Percentiles rank a stretch among this genome's conserved stretches.
Conservation (phyloP, 92 coral and sea anemone genomes). For the Palythoa caribaeorum region DNA sequence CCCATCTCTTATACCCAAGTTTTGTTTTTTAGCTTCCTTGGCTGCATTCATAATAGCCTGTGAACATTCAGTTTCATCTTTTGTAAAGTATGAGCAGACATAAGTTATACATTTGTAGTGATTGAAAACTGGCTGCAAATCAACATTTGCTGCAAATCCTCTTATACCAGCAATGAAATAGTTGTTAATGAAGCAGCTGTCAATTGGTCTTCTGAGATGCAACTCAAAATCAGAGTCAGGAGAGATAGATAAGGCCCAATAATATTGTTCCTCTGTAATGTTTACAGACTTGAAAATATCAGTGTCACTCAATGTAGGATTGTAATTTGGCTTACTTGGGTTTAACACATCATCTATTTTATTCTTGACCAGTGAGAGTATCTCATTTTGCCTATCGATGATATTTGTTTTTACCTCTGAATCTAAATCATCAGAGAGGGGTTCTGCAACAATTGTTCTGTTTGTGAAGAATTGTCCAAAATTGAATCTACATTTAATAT, state of each 20-base stretch:
- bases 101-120: no score
- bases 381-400: no score
- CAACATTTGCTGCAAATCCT: slow-evolving; percentile 52
- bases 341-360: no score
- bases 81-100: no score
- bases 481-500: slow-evolving; percentile 32
- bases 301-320: slow-evolving; percentile 28
- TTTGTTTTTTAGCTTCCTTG: slow-evolving; percentile 53
- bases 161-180: slow-evolving; percentile 61
- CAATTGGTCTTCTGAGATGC: no score
- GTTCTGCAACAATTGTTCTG: no score
- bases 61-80: no score
- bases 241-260: no score
- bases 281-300: slow-evolving; percentile 42
- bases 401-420: no score
- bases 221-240: no score
- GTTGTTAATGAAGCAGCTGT: slow-evolving; percentile 2
- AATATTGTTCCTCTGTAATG: slow-evolving; percentile 1
- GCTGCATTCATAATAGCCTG: not conserved
- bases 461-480: slow-evolving; percentile 51
- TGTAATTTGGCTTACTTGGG: slow-evolving; percentile 31
- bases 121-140: no score
- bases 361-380: slow-evolving; percentile 23
- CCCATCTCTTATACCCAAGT: slow-evolving; percentile 46
- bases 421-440: no score